Evolutionary conservation across 2,113 vertebrate species (phyloP), one percentile per base, ranked within the genome.

Genomic region (Hipposideros armiger): DNA sequence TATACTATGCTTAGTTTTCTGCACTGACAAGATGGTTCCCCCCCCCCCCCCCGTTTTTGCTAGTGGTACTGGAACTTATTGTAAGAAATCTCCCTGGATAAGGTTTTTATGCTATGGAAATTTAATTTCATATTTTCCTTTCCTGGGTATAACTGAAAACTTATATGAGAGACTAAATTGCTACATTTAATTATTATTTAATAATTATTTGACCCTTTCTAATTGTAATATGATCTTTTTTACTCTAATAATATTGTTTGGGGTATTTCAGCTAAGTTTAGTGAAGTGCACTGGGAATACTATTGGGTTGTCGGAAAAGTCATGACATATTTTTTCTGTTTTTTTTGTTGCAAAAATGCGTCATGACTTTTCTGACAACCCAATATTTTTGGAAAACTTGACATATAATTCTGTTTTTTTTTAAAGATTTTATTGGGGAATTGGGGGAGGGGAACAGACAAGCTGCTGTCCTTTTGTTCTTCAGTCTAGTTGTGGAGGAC

Each of bases 191-290:
- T 80, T 93, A 82, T 40, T 24, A 90, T 40, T 96, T 94, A 70
- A 40, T 83, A 94, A 82, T 87, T 93, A 78, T 82, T 77, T 91
- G 56, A 7, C 7, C 14, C 20, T 96, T 95, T 58, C 45, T 94
- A 84, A 64, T 95, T 83, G 17, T 89, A 69, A 90, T 82, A 2
- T 94, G 60, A 69, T 87, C 20, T 78, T 73, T 78, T 78, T 91
- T 62, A 81, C 15, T 85, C 4, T 91, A 58, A 62, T 94, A 94
- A 42, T 86, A 69, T 4, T 77, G 50, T 66, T 93, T 93, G 13
- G 50, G 32, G 1, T 81, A 81, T 90, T 76, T 96, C 42, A 93
- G 24, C 64, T 47, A 92, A 88, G 47, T 87, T 76, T 64, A 84
- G 30, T 86, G 54, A 83, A 87, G 22, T 87, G 7, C 24, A 64